Base-by-base conservation (phyloP, 2,888 invertebrate genomes). In the Thalpophila matura region DNA sequence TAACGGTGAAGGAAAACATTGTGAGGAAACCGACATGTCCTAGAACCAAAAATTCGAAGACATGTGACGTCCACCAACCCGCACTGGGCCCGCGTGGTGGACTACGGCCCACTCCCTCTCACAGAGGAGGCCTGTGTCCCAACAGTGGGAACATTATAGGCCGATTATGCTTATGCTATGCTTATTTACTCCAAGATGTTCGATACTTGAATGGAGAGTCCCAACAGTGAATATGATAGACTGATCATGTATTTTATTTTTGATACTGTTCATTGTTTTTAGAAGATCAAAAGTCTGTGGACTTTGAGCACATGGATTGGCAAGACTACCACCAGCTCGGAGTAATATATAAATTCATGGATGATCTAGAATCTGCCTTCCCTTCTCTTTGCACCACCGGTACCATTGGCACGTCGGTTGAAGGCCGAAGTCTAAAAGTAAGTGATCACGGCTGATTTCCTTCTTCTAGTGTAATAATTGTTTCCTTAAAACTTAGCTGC, bases 381-480 rank as follows among this genome's bases (percentile, higher is more conserved):
- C 94, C 94, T 20, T 89, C 94, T 0, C 85, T 93, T 33, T 94
- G 94, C 59, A 90, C 91, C 1, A 85, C 89, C 12, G 86, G 86
- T 49, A 63, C 79, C 3, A 93, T 94, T 47, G 94, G 94, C 1
- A 80, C 82, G 20, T 92, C 93, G 4, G 60, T 89, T 10, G 93
- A 94, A 87, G 89, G 90, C 10, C 86, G 93, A 45, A 84, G 89
- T 53, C 77, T 94, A 12, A 93, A 92, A 88, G 93, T 91, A 78
- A 24, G 56, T 37, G 37, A 26, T 45, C 9, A 27, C 2, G 4
- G 51, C 18, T 26, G 22, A 12, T 27, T 16, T 16, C 0, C 0
- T 18, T 16, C 6, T 26, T 4, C 6, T 12, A 10, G 12, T 12
- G 10, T 14, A 12, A 9, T 33, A 6, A 10, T 16, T 27, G 18